Percentiles rank a stretch among this genome's conserved stretches.
phyloP scores from a whole-genome alignment of 2,888 invertebrate species.

The Gordius sp. region DNA sequence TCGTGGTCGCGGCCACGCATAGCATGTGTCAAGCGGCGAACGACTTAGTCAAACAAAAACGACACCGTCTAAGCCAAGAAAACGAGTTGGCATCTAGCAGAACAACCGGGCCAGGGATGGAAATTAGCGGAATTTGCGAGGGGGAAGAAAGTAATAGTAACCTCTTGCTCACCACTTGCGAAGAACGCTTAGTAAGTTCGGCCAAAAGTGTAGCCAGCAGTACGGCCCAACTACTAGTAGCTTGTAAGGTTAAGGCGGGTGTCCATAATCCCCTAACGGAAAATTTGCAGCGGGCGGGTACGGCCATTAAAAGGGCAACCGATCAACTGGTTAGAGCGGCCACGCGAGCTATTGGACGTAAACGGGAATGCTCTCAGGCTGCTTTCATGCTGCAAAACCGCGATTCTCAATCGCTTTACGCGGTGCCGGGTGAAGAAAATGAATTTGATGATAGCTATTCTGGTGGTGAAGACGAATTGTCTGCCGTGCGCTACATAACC shows the following conservation, averaged over 20 bases:
- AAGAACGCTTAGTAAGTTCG: conserved; percentile 79
- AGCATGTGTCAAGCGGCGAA: conserved; percentile 91
- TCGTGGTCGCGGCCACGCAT: conserved; percentile 89
- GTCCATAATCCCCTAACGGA: neutral
- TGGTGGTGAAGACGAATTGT: neutral
- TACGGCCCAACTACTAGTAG: conserved; percentile 82
- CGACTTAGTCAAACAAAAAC: conserved; percentile 52
- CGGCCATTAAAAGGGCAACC: neutral
- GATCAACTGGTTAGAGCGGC: neutral
- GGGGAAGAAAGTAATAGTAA: no score
- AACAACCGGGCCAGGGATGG: neutral
- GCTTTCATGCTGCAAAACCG: neutral
- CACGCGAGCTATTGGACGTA: neutral
- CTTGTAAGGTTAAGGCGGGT: conserved; percentile 92
- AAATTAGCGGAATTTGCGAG: no score
- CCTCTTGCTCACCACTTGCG: no score
- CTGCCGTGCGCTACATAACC: neutral
- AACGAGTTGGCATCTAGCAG: neutral
- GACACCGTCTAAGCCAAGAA: no score
- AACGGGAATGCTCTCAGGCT: neutral
- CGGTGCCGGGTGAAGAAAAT: no score
- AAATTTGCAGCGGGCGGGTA: neutral
- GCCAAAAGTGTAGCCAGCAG: conserved; percentile 69
- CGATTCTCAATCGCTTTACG: neutral
- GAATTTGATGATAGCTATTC: no score